A percentile compares a stretch with the other conserved stretches of the same genome.
Evolutionary conservation across 1,140 invertebrate genomes (phyloP).

Genomic region (Rhopalosiphum padi): DNA sequence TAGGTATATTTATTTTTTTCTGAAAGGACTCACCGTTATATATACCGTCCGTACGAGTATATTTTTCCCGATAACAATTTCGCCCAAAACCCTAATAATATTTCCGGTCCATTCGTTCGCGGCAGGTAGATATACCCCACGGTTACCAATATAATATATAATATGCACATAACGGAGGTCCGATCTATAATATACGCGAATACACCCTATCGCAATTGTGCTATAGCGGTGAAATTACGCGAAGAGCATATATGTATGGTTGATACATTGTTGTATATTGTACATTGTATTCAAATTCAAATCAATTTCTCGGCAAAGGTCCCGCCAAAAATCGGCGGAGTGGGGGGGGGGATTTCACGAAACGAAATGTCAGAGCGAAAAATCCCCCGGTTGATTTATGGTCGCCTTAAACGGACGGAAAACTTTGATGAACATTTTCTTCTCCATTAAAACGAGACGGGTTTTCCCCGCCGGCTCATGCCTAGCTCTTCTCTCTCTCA

Average conservation of each 20-base stretch:
- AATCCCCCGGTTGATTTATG: slow-evolving; percentile 45
- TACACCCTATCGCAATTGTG: neutral
- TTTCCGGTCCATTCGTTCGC: slow-evolving; percentile 18
- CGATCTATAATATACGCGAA: neutral
- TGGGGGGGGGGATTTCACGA: neutral
- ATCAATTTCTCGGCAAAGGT: slow-evolving; percentile 32
- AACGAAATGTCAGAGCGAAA: slow-evolving; percentile 1
- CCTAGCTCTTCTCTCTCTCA: neutral
- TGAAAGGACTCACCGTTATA: neutral
- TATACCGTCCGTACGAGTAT: neutral
- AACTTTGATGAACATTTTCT: slow-evolving; percentile 56
- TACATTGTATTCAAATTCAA: slow-evolving; percentile 34
- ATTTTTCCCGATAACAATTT: slow-evolving; percentile 6
- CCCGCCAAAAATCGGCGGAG: neutral
- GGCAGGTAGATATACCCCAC: neutral
- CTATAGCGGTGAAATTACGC: neutral
- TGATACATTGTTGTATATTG: neutral
- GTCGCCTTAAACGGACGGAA: slow-evolving; percentile 28
- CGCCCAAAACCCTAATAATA: neutral
- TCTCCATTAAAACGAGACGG: slow-evolving; percentile 42
- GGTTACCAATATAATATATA: neutral
- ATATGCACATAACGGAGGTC: neutral
- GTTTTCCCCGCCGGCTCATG: neutral
- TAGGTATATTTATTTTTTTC: neutral
- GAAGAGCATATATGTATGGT: neutral